Conservation (phyloP, 2,888 invertebrate genomes). For the Lasius fuliginosus region DNA sequence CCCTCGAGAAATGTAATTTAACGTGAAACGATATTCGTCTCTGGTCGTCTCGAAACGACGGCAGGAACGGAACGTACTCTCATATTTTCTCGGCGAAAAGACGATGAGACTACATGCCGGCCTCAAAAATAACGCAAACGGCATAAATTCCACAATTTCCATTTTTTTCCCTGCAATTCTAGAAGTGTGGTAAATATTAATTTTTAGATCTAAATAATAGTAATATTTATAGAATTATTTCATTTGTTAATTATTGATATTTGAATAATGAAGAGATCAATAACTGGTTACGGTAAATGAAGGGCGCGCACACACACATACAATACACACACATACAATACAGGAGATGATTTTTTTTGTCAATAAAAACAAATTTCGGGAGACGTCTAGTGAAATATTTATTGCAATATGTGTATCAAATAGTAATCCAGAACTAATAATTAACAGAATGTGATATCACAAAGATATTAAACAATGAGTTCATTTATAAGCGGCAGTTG, state of each 20-base stretch:
- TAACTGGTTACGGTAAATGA: not conserved
- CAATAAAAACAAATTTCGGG: not conserved
- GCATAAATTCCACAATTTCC: not conserved
- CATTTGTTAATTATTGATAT: not conserved
- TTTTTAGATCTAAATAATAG: not conserved
- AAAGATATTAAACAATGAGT: not conserved
- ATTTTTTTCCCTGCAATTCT: not conserved
- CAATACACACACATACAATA: not conserved
- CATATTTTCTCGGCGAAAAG: conserved; percentile 18
- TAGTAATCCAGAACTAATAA: conserved; percentile 7
- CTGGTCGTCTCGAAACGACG: conserved; percentile 59
- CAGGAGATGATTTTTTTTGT: not conserved
- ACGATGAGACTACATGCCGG: conserved; percentile 5
- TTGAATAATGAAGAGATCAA: not conserved
- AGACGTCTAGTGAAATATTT: not conserved
- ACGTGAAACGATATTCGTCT: conserved; percentile 63
- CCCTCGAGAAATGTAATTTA: conserved; percentile 74
- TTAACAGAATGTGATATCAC: not conserved
- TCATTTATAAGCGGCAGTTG: not conserved
- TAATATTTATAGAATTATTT: conserved; percentile 12
- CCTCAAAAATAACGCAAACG: conserved; percentile 9
- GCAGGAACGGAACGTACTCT: conserved; percentile 35
- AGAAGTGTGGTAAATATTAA: not conserved
- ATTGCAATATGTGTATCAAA: not conserved
- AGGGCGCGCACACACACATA: not conserved